Evolutionary conservation across 2,113 vertebrate genomes (phyloP).

Genomic region (Shinisaurus crocodilurus): DNA sequence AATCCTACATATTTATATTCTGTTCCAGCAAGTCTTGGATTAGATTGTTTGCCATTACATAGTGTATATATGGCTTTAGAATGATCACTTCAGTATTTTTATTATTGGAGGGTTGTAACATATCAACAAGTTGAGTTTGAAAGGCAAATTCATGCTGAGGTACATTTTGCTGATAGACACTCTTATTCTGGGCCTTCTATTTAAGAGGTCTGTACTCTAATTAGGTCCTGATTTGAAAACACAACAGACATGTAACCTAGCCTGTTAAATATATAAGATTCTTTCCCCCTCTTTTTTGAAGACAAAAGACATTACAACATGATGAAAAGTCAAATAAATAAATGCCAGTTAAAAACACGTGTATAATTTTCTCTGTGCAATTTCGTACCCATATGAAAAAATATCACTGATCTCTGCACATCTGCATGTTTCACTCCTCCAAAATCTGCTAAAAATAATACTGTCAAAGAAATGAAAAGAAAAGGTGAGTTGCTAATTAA

Average conservation of each 20-base stretch:
- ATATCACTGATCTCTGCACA: conserved; percentile 69
- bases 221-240: conserved; percentile 73
- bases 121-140: conserved; percentile 22
- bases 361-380: conserved; percentile 75
- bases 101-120: conserved; percentile 39
- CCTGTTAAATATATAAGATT: conserved; percentile 69
- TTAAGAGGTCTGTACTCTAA: conserved; percentile 76
- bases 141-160: conserved; percentile 53
- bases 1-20: not conserved
- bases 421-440: conserved; percentile 56
- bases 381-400: conserved; percentile 75
- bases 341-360: conserved; percentile 77
- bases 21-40: conserved; percentile 1
- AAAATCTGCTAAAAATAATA: conserved; percentile 80
- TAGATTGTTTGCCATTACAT: conserved; percentile 23
- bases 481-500: conserved; percentile 61
- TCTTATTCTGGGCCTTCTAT: conserved; percentile 73
- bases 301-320: conserved; percentile 70
- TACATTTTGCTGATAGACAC: conserved; percentile 26
- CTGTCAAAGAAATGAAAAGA: conserved; percentile 77
- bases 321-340: conserved; percentile 84
- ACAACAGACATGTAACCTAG: conserved; percentile 72
- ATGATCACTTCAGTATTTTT: conserved; percentile 27
- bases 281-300: conserved; percentile 49
- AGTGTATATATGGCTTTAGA: conserved; percentile 18